These are phyloP conservation scores for Eurytemora carolleeae DNA, from an alignment of 1,140 invertebrate species.

Conservation along the genomic window DNA sequence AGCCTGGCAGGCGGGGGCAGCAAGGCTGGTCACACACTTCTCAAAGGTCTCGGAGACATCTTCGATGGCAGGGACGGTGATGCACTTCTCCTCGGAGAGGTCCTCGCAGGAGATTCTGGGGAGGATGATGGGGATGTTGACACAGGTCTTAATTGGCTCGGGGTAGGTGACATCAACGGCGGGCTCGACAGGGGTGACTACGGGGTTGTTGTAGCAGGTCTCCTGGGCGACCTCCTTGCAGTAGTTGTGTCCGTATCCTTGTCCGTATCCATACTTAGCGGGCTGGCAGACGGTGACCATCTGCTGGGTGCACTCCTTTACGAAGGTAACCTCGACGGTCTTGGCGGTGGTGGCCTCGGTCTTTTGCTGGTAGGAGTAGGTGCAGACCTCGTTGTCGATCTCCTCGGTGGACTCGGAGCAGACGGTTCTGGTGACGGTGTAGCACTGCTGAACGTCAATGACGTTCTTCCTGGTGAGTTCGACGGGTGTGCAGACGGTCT, in stretches of 20 bases:
- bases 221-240: conserved; percentile 14
- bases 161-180: conserved; percentile 7
- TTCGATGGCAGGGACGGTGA: conserved; percentile 6
- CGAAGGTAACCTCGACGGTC: conserved; percentile 11
- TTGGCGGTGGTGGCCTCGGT: conserved; percentile 14
- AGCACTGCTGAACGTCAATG: conserved; percentile 10
- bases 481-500: conserved; percentile 8
- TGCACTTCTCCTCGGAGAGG: conserved; percentile 10
- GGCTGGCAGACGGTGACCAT: conserved; percentile 15
- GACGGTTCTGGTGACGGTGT: conserved; percentile 9
- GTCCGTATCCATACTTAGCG: conserved; percentile 12
- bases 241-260: conserved; percentile 3
- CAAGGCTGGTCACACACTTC: conserved; percentile 7
- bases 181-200: conserved; percentile 12
- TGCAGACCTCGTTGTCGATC: conserved; percentile 14
- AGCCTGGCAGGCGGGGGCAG: conserved; percentile 9
- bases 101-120: conserved; percentile 5
- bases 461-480: conserved; percentile 12
- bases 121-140: conserved; percentile 13
- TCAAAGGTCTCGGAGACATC: conserved; percentile 7
- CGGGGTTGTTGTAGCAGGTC: conserved; percentile 6
- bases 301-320: conserved; percentile 4
- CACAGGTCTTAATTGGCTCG: conserved; percentile 13
- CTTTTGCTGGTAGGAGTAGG: conserved; percentile 12
- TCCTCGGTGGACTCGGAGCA: conserved; percentile 15